Percentiles rank a stretch among this genome's conserved stretches.
These are phyloP conservation scores for Trichacis sp. DNA, from an alignment of 2,888 invertebrate genomes.

Conservation along the genomic window DNA sequence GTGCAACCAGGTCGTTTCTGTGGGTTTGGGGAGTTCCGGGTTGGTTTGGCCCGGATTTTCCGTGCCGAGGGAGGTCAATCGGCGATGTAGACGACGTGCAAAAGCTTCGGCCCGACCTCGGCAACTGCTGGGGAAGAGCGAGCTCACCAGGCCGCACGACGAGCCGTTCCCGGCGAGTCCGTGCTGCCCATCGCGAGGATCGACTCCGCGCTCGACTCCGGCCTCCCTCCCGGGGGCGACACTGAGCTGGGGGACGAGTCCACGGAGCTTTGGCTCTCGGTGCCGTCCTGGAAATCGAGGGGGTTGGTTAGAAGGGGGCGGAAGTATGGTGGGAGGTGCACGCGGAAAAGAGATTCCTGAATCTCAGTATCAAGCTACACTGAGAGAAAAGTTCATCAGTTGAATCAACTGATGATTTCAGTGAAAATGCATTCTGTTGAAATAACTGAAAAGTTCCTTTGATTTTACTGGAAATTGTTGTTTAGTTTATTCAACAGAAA, in stretches of 20 bases:
- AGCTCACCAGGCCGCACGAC: conserved; percentile 60
- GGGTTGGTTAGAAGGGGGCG: neutral
- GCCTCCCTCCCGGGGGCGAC: conserved; percentile 8
- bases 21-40: conserved; percentile 41
- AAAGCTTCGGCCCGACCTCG: conserved; percentile 85
- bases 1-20: conserved; percentile 58
- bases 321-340: too few species aligned
- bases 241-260: conserved; percentile 27
- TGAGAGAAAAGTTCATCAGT: too few species aligned
- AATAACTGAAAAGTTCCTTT: too few species aligned
- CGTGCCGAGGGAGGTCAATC: conserved; percentile 78
- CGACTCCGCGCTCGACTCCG: conserved; percentile 13
- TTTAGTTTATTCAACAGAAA: too few species aligned
- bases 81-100: conserved; percentile 81
- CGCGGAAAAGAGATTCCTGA: too few species aligned
- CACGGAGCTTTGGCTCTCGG: conserved; percentile 42
- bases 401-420: too few species aligned
- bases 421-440: too few species aligned
- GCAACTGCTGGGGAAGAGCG: conserved; percentile 75
- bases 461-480: too few species aligned
- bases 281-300: conserved; percentile 40
- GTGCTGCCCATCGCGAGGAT: conserved; percentile 57
- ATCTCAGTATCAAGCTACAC: too few species aligned
- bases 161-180: conserved; percentile 59
- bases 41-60: conserved; percentile 56